Evolutionary conservation across 2,888 invertebrate species (phyloP).

Genomic region (Lagria hirta): DNA sequence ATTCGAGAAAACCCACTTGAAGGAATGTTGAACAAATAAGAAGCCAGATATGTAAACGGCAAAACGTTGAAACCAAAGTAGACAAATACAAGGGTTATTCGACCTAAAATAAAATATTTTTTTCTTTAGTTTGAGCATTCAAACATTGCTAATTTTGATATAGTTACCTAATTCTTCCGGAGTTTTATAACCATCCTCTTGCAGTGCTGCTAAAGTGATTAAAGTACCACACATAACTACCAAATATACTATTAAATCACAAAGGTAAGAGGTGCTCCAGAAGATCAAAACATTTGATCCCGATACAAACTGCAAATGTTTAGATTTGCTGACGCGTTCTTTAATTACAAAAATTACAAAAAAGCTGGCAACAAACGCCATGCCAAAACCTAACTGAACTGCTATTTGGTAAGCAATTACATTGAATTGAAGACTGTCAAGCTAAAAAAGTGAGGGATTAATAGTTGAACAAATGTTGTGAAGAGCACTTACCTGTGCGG

Average conservation of each 20-base stretch:
- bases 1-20: slow-evolving; percentile 62
- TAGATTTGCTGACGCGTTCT: slow-evolving; percentile 66
- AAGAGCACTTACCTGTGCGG: slow-evolving; percentile 56
- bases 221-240: slow-evolving; percentile 59
- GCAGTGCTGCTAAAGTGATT: slow-evolving; percentile 62
- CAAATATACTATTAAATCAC: slow-evolving; percentile 65
- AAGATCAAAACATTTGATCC: slow-evolving; percentile 65
- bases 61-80: slow-evolving; percentile 68
- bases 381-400: slow-evolving; percentile 68
- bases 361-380: slow-evolving; percentile 66
- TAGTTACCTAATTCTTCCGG: slow-evolving; percentile 56
- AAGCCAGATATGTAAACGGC: slow-evolving; percentile 67
- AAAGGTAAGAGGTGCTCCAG: slow-evolving; percentile 70
- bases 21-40: slow-evolving; percentile 65
- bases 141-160: slow-evolving; percentile 2
- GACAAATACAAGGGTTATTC: slow-evolving; percentile 53
- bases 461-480: background rate
- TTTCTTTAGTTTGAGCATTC: background rate
- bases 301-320: slow-evolving; percentile 69
- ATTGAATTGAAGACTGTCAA: slow-evolving; percentile 31
- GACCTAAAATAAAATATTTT: slow-evolving; percentile 13
- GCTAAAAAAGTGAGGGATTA: slow-evolving; percentile 3
- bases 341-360: slow-evolving; percentile 62
- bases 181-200: slow-evolving; percentile 61
- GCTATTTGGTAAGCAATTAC: slow-evolving; percentile 59